These are phyloP conservation scores for Baccha elongata DNA, from an alignment of 2,888 invertebrate species.

Conservation along the genomic window DNA sequence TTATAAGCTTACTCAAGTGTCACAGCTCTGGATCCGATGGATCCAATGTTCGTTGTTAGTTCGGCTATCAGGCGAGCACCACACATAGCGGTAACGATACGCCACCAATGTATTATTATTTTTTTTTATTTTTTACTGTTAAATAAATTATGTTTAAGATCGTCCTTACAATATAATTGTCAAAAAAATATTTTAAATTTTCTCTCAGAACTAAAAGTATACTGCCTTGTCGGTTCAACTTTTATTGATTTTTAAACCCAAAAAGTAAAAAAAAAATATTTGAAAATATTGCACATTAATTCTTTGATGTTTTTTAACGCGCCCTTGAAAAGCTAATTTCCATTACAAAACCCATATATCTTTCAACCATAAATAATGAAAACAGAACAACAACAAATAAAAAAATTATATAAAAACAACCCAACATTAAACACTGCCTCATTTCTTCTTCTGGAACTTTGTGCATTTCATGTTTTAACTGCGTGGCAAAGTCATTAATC, in stretches of 20 bases:
- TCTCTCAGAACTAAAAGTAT: too few species aligned
- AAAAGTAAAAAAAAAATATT: background rate
- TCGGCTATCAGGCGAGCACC: too few species aligned
- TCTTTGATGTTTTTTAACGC: slow-evolving; percentile 7
- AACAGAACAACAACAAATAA: background rate
- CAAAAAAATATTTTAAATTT: too few species aligned
- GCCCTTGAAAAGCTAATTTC: slow-evolving; percentile 3
- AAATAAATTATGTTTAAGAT: background rate
- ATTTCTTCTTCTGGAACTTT: slow-evolving; percentile 2
- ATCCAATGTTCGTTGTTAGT: too few species aligned
- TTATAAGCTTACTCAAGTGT: too few species aligned
- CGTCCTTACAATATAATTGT: too few species aligned
- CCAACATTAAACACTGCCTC: slow-evolving; percentile 4
- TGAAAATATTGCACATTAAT: background rate
- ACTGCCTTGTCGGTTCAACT: background rate
- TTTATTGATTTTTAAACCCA: slow-evolving; percentile 5
- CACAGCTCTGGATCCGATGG: too few species aligned
- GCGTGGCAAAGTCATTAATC: slow-evolving; percentile 70
- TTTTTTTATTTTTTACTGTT: too few species aligned
- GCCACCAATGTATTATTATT: too few species aligned
- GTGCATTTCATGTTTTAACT: slow-evolving; percentile 62
- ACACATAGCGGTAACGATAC: too few species aligned
- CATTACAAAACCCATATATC: slow-evolving; percentile 23
- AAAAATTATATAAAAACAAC: background rate
- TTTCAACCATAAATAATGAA: background rate